Conservation (phyloP, 2,888 invertebrate species). For the Cheiracanthium punctorium region DNA sequence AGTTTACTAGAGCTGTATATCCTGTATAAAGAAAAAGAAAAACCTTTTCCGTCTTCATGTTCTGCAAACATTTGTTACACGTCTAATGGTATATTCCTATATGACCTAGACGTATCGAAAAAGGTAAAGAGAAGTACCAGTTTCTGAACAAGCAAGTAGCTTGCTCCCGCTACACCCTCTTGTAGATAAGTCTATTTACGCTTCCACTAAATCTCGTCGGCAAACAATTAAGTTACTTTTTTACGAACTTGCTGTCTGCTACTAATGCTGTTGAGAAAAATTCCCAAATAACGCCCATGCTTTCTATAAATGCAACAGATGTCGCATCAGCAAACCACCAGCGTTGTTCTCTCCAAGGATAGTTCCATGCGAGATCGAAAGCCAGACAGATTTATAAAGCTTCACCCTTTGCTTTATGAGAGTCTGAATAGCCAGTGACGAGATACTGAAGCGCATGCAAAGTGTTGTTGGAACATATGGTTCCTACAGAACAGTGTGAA, state of each 20-base stretch:
- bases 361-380: background rate
- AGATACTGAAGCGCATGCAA: background rate
- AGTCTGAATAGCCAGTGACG: background rate
- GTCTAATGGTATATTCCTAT: too few relatives aligned
- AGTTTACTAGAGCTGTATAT: too few relatives aligned
- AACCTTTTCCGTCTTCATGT: too few relatives aligned
- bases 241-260: background rate
- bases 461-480: background rate
- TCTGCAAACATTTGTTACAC: too few relatives aligned
- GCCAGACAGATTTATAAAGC: conserved; percentile 4
- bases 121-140: too few relatives aligned
- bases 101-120: too few relatives aligned
- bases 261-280: background rate
- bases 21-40: too few relatives aligned
- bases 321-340: background rate
- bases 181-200: background rate
- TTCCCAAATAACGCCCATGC: background rate
- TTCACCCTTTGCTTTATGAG: background rate
- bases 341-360: background rate
- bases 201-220: background rate
- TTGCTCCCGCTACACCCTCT: background rate
- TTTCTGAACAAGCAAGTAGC: background rate
- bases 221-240: background rate
- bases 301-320: background rate
- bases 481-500: background rate